Evolutionary conservation across 37 sponge, comb jelly and placozoan species (phyloP).

Genomic region (Axinella damicornis): DNA sequence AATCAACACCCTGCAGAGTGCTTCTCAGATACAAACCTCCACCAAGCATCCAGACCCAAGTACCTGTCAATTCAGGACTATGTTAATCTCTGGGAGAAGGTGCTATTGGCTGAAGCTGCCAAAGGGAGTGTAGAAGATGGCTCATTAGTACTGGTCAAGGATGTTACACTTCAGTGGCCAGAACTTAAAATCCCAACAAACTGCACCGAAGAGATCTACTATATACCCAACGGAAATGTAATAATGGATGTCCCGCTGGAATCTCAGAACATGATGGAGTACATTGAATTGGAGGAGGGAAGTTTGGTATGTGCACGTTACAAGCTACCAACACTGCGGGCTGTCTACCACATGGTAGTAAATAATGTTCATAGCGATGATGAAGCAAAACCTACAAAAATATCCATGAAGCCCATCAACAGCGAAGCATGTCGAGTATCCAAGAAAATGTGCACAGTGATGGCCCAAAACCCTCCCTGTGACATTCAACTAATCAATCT

Average conservation of each 20-base stretch:
- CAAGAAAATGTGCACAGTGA: not conserved
- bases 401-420: not conserved
- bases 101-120: constrained; percentile 53
- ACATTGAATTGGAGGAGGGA: constrained; percentile 23
- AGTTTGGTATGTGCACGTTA: constrained; percentile 56
- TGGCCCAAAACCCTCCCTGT: not conserved
- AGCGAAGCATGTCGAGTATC: constrained; percentile 15
- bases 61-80: constrained; percentile 53
- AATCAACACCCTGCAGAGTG: constrained; percentile 43
- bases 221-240: not conserved
- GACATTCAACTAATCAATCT: constrained; percentile 33
- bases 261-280: not conserved
- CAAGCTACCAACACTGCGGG: not conserved
- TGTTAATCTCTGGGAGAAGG: constrained; percentile 53
- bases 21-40: constrained; percentile 38
- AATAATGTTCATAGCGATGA: not conserved
- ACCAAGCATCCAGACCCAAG: constrained; percentile 20
- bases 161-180: constrained; percentile 35
- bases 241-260: constrained; percentile 23
- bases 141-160: constrained; percentile 1
- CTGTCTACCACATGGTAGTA: constrained; percentile 54
- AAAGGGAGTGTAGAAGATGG: constrained; percentile 34
- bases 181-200: not conserved
- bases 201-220: constrained; percentile 28
- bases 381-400: not conserved